Evolutionary conservation across 2,888 invertebrate genomes (phyloP), one percentile per base, ranked within the genome.

Genomic region (Leptopilina myrica): DNA sequence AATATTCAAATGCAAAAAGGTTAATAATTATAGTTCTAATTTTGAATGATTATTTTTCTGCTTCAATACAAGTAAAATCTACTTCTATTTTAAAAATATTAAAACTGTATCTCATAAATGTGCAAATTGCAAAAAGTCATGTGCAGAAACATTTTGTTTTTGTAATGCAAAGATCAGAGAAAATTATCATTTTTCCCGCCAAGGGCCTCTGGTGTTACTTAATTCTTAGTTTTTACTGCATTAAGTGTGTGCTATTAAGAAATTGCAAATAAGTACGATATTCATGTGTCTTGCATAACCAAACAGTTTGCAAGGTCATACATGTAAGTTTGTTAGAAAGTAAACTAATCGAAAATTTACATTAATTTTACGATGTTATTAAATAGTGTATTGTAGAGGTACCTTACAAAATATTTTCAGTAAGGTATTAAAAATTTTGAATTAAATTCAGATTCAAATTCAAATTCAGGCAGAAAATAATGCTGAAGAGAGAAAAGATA

Each of bases 271-370:
- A 62, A 62, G 62, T 62, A 62, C 62, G 9, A 62, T 62, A 62
- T 62, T 62, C 62, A 15, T 62, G 20, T 20, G 9, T 26, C 62
- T 62, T 62, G 62, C 49, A 53, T 69, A 26, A 49, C 26, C 46
- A 15, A 11, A 15, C 46, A 49, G 1, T 12, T 26, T 53, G 14
- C 49, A 69, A 69, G 53, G 69, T 69, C 69, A 53, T 33, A 33
- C 26, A 69, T 65, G 26, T 66, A 66, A 26, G 49, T 53, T 12
- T 53, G 49, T 69, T 69, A 69, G 69, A 69, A 69, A 49, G 69
- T 46, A 26, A 69, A 53, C 20, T 69, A 20, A 53, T 20, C 69
- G 49, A 69, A 53, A 26, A 14, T 12, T 20, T 12, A 8, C 20
- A 14, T 53, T 69, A 14, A 43, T 43, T 33, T 33, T 33, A 33